These are phyloP conservation scores for Diachrysia chrysitis DNA, from an alignment of 2,888 invertebrate genomes.

Conservation along the genomic window DNA sequence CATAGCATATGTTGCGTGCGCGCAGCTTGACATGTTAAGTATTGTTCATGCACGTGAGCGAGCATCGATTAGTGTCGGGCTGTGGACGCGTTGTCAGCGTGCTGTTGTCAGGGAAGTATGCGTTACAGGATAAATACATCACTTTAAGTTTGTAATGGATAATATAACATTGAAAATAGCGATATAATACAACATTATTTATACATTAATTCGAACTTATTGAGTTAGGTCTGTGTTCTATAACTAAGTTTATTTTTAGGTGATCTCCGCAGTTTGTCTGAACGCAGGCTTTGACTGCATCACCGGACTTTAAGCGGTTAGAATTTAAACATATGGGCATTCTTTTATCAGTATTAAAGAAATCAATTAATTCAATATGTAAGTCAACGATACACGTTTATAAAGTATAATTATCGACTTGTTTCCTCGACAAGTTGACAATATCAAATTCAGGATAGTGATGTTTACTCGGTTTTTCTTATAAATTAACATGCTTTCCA, in stretches of 20 bases:
- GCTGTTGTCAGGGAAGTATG: slow-evolving; percentile 15
- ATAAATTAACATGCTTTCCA: slow-evolving; percentile 20
- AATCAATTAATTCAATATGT: not conserved
- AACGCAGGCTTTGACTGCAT: no score
- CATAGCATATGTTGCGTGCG: slow-evolving; percentile 21
- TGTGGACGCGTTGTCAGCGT: not conserved
- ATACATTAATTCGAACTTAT: no score
- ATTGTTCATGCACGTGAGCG: slow-evolving; percentile 7
- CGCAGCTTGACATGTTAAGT: slow-evolving; percentile 5
- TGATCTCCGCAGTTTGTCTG: no score
- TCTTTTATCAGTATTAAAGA: no score
- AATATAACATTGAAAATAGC: no score
- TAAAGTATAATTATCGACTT: not conserved
- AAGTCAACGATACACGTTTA: not conserved
- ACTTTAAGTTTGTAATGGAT: no score
- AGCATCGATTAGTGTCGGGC: slow-evolving; percentile 17
- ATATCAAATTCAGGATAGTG: slow-evolving; percentile 15
- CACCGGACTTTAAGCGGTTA: no score
- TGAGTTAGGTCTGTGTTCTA: no score
- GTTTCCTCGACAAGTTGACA: not conserved
- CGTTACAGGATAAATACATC: not conserved
- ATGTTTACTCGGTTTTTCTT: slow-evolving; percentile 15
- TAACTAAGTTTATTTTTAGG: no score
- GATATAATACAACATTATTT: no score
- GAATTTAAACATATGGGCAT: no score